phyloP scores from a whole-genome alignment of 2,888 invertebrate species.

The Hirtodrosophila alboralis region DNA sequence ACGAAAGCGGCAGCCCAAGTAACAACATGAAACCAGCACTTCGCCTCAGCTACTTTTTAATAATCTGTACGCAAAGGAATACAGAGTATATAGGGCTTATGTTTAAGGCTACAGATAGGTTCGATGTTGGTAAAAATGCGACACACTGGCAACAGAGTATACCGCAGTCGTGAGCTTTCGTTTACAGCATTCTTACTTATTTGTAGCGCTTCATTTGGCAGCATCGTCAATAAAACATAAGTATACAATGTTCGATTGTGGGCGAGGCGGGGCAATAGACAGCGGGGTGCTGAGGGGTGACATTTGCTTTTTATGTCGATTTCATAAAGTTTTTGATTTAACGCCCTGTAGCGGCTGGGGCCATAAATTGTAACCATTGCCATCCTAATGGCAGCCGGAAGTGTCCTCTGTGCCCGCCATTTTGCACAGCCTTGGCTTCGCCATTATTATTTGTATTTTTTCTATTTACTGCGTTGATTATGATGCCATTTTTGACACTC shows the following conservation, averaged over 20 bases:
- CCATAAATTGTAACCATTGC: constrained; percentile 47
- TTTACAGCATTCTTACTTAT: constrained; percentile 9
- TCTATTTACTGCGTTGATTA: constrained; percentile 48
- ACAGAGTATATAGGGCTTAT: no score
- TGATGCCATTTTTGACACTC: constrained; percentile 67
- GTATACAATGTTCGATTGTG: constrained; percentile 24
- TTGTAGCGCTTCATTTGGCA: constrained; percentile 63
- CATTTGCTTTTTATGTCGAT: constrained; percentile 47
- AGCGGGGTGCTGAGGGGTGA: background rate
- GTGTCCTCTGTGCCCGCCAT: constrained; percentile 36
- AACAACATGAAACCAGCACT: constrained; percentile 9
- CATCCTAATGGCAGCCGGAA: constrained; percentile 44
- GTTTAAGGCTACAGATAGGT: no score
- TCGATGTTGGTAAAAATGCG: no score
- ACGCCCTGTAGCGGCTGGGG: constrained; percentile 21
- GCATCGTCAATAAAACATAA: constrained; percentile 69
- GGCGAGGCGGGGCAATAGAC: no score
- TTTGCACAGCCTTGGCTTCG: constrained; percentile 28
- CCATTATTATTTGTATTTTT: constrained; percentile 22
- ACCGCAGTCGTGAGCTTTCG: constrained; percentile 5
- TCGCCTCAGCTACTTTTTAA: background rate
- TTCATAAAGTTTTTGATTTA: constrained; percentile 72
- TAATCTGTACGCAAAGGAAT: constrained; percentile 13
- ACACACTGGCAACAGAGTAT: no score
- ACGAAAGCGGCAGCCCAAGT: constrained; percentile 38